These are phyloP conservation scores for Aspidiotus rigidus DNA, from an alignment of 2,888 invertebrate genomes.

Conservation along the genomic window DNA sequence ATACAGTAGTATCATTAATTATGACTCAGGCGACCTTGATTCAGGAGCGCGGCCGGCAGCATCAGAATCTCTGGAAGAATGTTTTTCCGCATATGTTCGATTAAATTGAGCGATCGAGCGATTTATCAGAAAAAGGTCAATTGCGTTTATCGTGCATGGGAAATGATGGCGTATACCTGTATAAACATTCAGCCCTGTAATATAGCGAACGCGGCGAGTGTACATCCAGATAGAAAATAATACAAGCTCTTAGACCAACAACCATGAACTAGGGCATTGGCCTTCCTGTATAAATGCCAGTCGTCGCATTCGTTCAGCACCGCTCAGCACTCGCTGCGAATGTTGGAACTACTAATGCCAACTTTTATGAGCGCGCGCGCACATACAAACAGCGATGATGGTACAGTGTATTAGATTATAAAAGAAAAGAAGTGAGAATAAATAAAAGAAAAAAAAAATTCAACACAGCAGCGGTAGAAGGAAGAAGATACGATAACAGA, in stretches of 20 bases:
- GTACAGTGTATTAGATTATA: no score
- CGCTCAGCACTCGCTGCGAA: slow-evolving; percentile 23
- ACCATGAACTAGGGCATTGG: slow-evolving; percentile 33
- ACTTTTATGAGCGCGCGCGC: slow-evolving; percentile 24
- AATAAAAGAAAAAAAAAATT: background rate
- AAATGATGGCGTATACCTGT: background rate
- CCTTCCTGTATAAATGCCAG: slow-evolving; percentile 30
- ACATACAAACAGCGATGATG: background rate
- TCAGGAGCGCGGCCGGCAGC: no score
- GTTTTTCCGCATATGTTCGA: no score
- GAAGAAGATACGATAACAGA: background rate
- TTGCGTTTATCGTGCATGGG: background rate
- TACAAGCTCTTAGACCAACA: slow-evolving; percentile 19
- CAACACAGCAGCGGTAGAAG: background rate
- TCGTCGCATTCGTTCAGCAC: slow-evolving; percentile 30
- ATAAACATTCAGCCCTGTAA: background rate
- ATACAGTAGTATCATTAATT: no score
- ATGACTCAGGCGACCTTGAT: no score
- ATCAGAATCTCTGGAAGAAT: no score
- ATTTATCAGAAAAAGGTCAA: background rate
- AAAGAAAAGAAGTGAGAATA: background rate
- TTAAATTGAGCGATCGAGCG: no score
- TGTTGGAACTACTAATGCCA: slow-evolving; percentile 28
- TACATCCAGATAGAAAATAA: background rate
- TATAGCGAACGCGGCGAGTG: background rate